Percentiles rank a stretch among this genome's conserved stretches.
These are phyloP conservation scores for Mormyrops attenuatus DNA, from an alignment of 2,797 vertebrate genomes.

Conservation along the genomic window DNA sequence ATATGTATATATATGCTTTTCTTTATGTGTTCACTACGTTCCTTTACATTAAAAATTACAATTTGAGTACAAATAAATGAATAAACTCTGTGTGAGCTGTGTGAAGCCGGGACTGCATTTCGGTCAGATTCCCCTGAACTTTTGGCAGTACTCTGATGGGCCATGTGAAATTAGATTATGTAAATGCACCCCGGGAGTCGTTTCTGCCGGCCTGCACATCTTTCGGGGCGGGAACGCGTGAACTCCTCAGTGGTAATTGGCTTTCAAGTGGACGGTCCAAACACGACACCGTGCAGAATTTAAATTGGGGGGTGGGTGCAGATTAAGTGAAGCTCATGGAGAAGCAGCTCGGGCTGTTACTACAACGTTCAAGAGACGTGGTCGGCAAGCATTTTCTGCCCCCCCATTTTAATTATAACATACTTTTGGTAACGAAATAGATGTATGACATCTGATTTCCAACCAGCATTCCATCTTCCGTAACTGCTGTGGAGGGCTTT, in stretches of 20 bases:
- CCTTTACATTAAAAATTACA: background rate
- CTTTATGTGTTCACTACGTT: background rate
- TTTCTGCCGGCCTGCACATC: constrained; percentile 43
- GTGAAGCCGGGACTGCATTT: constrained; percentile 24
- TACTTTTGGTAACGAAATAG: background rate
- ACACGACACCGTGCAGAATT: constrained; percentile 50
- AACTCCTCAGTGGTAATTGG: constrained; percentile 55
- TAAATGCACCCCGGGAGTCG: constrained; percentile 35
- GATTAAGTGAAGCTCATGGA: background rate
- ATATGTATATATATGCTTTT: background rate
- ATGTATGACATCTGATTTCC: background rate
- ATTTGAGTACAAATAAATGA: background rate
- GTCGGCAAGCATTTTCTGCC: background rate
- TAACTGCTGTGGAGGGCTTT: background rate
- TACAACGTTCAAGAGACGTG: background rate
- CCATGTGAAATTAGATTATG: constrained; percentile 38
- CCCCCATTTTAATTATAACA: background rate
- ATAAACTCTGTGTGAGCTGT: background rate
- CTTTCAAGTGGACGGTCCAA: constrained; percentile 53
- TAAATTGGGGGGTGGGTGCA: constrained; percentile 39
- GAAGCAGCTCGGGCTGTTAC: background rate
- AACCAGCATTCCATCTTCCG: background rate
- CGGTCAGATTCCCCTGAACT: constrained; percentile 26
- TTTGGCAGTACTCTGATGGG: constrained; percentile 29
- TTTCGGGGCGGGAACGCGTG: constrained; percentile 45